These are phyloP conservation scores for Cromileptes altivelis DNA, from an alignment of 2,113 vertebrate genomes.

Conservation along the genomic window DNA sequence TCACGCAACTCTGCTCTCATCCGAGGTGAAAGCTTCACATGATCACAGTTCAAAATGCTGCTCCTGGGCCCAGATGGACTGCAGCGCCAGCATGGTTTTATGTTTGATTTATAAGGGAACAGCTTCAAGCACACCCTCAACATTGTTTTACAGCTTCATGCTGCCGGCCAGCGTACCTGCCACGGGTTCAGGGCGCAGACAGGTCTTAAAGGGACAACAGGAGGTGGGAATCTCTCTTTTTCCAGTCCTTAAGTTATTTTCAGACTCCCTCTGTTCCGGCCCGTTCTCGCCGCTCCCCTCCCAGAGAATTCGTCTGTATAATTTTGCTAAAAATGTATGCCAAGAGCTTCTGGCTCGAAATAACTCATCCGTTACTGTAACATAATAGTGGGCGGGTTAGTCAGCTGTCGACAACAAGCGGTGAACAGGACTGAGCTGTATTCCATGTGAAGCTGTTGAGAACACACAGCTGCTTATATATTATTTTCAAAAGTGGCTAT, in stretches of 20 bases:
- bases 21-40: conserved; percentile 53
- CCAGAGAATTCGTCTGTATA: conserved; percentile 46
- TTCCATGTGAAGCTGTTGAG: not conserved
- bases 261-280: conserved; percentile 34
- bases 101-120: conserved; percentile 71
- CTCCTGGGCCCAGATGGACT: conserved; percentile 47
- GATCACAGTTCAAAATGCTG: conserved; percentile 60
- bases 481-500: not conserved
- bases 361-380: conserved; percentile 33
- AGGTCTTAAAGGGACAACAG: conserved; percentile 41
- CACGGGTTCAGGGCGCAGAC: conserved; percentile 24
- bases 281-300: conserved; percentile 30
- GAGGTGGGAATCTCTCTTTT: conserved; percentile 32
- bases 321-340: conserved; percentile 60
- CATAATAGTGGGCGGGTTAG: conserved; percentile 31
- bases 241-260: conserved; percentile 49
- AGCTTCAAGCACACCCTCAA: conserved; percentile 53
- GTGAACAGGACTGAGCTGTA: not conserved
- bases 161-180: conserved; percentile 40
- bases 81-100: conserved; percentile 47
- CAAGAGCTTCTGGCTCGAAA: conserved; percentile 44
- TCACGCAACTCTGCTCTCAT: conserved; percentile 28
- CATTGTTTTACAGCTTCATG: conserved; percentile 62
- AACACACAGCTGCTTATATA: not conserved
- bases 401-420: conserved; percentile 30